Evolutionary conservation across 2,888 invertebrate genomes (phyloP).

Genomic region (Drepana falcataria): DNA sequence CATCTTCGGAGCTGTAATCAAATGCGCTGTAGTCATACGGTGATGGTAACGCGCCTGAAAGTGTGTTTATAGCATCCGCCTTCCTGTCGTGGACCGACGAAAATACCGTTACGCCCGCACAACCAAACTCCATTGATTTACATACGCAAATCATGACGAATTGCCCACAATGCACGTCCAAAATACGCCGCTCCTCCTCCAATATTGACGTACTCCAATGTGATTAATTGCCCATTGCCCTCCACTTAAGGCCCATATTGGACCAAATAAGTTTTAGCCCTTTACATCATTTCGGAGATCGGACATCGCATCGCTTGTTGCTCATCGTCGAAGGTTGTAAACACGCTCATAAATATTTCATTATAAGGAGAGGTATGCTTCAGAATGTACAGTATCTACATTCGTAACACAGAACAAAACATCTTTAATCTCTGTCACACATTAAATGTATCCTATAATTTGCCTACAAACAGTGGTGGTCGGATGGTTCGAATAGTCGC

Average conservation of each 20-base stretch:
- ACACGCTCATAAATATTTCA: slow-evolving; percentile 29
- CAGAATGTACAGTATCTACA: no score
- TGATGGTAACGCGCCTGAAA: slow-evolving; percentile 57
- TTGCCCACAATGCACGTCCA: slow-evolving; percentile 65
- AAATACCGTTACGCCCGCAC: slow-evolving; percentile 74
- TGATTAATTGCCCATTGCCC: slow-evolving; percentile 35
- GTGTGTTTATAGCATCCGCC: slow-evolving; percentile 76
- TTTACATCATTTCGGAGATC: slow-evolving; percentile 27
- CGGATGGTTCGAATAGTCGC: no score
- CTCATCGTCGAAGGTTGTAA: slow-evolving; percentile 26
- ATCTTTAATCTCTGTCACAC: no score
- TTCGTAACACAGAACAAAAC: no score
- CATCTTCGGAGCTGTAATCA: slow-evolving; percentile 35
- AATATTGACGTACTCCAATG: slow-evolving; percentile 21
- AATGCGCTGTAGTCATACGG: slow-evolving; percentile 38
- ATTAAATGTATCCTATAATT: no score
- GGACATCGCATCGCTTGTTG: slow-evolving; percentile 11
- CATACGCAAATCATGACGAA: slow-evolving; percentile 77
- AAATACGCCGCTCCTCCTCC: slow-evolving; percentile 46
- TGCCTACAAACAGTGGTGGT: no score
- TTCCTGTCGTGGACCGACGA: slow-evolving; percentile 72
- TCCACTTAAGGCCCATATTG: slow-evolving; percentile 29
- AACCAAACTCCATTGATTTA: slow-evolving; percentile 73
- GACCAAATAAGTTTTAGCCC: slow-evolving; percentile 28
- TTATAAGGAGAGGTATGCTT: slow-evolving; percentile 20